These are phyloP conservation scores for Columba livia DNA, from an alignment of 2,113 vertebrate genomes.

Conservation along the genomic window DNA sequence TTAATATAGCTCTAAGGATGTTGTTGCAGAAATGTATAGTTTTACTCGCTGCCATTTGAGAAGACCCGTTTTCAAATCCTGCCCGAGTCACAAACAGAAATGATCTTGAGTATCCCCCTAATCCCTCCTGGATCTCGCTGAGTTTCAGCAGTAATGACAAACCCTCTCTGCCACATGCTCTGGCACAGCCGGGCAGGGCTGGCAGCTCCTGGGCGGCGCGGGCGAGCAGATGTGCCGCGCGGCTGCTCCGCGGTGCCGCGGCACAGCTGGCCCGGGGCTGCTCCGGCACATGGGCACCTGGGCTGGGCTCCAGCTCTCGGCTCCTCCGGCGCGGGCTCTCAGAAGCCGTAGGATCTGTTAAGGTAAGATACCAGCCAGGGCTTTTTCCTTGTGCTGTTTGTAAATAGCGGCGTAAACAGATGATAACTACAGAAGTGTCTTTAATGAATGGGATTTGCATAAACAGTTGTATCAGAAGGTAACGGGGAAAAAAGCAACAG, in stretches of 20 bases:
- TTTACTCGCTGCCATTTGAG: neutral
- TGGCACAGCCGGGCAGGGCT: neutral
- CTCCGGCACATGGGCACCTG: fast-evolving
- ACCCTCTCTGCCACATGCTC: neutral
- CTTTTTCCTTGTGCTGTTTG: neutral
- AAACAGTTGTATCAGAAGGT: neutral
- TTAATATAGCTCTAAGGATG: fast-evolving
- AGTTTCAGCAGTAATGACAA: neutral
- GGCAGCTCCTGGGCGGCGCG: neutral
- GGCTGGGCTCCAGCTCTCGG: neutral
- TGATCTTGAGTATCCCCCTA: neutral
- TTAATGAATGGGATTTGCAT: fast-evolving
- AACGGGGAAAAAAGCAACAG: neutral
- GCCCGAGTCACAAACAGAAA: neutral
- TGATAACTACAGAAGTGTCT: neutral
- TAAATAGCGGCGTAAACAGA: fast-evolving
- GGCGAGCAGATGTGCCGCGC: neutral
- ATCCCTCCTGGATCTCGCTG: neutral
- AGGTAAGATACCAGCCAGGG: neutral
- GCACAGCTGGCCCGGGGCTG: neutral
- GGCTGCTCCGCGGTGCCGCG: neutral
- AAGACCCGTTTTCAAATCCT: neutral
- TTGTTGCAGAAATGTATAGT: neutral
- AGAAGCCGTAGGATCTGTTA: fast-evolving
- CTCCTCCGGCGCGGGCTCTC: neutral